These are phyloP conservation scores for Amphimedon queenslandica DNA, from an alignment of 37 sponge, comb jelly and placozoan genomes.

Conservation along the genomic window DNA sequence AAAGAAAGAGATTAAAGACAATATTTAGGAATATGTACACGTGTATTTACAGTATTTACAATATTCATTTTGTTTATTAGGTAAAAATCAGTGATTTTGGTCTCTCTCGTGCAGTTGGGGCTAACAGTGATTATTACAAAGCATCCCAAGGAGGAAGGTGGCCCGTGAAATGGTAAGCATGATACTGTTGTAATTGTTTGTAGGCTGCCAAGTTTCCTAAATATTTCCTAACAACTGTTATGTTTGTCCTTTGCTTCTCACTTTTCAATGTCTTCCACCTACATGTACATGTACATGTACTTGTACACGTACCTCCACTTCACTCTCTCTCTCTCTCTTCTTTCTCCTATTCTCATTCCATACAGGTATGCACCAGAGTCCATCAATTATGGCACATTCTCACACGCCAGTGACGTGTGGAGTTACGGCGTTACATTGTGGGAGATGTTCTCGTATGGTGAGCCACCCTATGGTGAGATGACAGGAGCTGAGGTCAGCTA, in stretches of 20 bases:
- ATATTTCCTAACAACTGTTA: no score
- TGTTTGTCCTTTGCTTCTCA: no score
- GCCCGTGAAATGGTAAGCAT: conserved; percentile 93
- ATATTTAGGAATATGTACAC: no score
- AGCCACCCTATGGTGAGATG: conserved; percentile 92
- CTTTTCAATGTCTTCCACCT: no score
- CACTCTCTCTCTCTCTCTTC: not conserved
- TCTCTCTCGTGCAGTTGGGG: conserved; percentile 89
- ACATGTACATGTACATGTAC: no score
- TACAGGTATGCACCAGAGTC: conserved; percentile 98
- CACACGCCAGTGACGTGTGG: conserved; percentile 95
- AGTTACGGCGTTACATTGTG: conserved; percentile 97
- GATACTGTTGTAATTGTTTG: no score
- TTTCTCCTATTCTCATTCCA: conserved; percentile 1
- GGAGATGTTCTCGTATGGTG: conserved; percentile 98
- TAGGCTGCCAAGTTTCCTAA: no score
- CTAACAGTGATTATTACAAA: conserved; percentile 93
- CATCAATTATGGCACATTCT: conserved; percentile 89
- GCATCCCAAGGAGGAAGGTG: conserved; percentile 95
- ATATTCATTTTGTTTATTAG: conserved; percentile 23
- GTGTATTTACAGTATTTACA: no score
- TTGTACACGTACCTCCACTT: no score
- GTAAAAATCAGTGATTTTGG: conserved; percentile 99
- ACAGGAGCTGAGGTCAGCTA: conserved; percentile 81
- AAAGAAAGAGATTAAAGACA: no score